Conservation (phyloP, 2,888 invertebrate genomes). For the Pristionchus fissidentatus region DNA sequence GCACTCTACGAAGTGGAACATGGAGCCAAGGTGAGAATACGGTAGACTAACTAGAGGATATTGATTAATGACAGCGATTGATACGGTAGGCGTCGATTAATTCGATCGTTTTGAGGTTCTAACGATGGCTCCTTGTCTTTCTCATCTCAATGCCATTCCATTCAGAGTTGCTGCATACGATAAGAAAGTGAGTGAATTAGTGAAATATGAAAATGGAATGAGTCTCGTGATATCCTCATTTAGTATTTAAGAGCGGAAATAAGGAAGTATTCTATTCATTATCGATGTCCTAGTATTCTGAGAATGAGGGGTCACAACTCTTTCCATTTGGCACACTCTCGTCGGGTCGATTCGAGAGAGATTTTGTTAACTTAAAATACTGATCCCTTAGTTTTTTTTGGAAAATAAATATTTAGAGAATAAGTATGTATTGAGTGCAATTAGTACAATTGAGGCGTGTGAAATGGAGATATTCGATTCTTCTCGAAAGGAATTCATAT, state of each 20-base stretch:
- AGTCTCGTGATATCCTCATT: too few species aligned
- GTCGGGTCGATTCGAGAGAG: background rate
- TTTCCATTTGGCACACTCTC: background rate
- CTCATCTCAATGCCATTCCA: conserved; percentile 93
- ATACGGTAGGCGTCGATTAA: background rate
- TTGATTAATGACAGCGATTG: too few species aligned
- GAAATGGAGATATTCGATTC: conserved; percentile 87
- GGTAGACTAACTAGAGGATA: too few species aligned
- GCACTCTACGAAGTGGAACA: conserved; percentile 95
- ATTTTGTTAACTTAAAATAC: background rate
- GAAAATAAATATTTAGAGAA: too few species aligned
- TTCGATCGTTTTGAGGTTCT: conserved; percentile 81
- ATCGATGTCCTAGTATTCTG: too few species aligned
- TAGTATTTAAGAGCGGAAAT: conserved; percentile 76
- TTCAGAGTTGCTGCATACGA: conserved; percentile 99
- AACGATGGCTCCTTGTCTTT: conserved; percentile 92
- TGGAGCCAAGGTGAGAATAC: conserved; percentile 84
- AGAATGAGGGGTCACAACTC: background rate
- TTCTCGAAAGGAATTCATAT: conserved; percentile 85
- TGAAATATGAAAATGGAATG: too few species aligned
- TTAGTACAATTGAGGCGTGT: conserved; percentile 40
- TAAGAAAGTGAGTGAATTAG: conserved; percentile 79
- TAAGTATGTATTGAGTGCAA: background rate
- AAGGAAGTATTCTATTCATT: background rate
- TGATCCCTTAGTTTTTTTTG: too few species aligned